These are phyloP conservation scores for Bovichtus diacanthus DNA, from an alignment of 2,797 vertebrate species.

Conservation along the genomic window DNA sequence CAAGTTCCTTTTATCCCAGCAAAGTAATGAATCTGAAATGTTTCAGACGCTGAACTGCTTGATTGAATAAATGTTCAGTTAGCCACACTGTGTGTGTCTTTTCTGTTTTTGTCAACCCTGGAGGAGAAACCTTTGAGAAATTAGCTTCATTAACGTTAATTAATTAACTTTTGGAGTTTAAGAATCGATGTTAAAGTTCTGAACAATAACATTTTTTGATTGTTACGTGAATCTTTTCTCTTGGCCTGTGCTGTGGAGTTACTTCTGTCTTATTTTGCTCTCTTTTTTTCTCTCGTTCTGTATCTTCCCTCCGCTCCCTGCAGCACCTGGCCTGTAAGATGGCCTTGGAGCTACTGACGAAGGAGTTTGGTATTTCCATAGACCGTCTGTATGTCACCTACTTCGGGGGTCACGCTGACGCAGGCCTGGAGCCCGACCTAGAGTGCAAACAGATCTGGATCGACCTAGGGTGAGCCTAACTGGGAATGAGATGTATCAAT, in stretches of 20 bases:
- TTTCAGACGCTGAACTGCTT: not conserved
- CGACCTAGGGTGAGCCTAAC: slow-evolving; percentile 91
- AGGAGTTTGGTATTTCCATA: slow-evolving; percentile 93
- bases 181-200: too few species aligned
- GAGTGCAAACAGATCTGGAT: slow-evolving; percentile 98
- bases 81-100: not conserved
- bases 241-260: too few species aligned
- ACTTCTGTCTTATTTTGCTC: not conserved
- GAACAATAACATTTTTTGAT: too few species aligned
- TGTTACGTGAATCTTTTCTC: too few species aligned
- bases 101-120: not conserved
- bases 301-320: slow-evolving; percentile 6
- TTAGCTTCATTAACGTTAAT: not conserved
- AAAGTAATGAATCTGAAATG: not conserved
- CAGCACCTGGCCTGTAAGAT: slow-evolving; percentile 96
- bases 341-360: slow-evolving; percentile 94
- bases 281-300: not conserved
- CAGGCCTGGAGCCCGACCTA: slow-evolving; percentile 94
- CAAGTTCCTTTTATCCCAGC: not conserved
- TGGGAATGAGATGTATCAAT: not conserved
- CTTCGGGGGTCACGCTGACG: slow-evolving; percentile 91
- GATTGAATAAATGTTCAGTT: not conserved
- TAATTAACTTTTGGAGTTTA: not conserved
- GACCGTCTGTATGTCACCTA: slow-evolving; percentile 97
- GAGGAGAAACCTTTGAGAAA: not conserved